Conservation (phyloP, 2,797 vertebrate genomes). For the Eupleurogrammus muticus region DNA sequence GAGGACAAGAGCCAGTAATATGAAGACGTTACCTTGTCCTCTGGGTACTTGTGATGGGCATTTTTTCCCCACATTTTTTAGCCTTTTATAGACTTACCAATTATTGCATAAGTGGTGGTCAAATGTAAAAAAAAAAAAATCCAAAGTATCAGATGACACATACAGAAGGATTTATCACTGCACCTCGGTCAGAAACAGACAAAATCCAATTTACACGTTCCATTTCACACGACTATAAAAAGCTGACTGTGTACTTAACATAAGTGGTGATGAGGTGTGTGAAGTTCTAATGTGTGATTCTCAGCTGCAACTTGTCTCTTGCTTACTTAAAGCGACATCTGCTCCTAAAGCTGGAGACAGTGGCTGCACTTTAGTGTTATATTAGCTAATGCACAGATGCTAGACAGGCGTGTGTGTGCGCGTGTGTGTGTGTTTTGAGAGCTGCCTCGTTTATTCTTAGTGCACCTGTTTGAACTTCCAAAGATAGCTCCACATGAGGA, state of each 20-base stretch:
- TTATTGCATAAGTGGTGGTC: background rate
- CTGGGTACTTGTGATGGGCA: background rate
- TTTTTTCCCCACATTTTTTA: background rate
- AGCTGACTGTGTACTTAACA: slow-evolving; percentile 17
- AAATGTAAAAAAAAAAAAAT: background rate
- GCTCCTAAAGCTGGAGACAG: slow-evolving; percentile 14
- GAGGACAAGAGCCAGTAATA: background rate
- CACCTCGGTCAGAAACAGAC: slow-evolving; percentile 16
- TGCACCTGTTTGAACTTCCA: background rate
- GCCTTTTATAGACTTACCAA: background rate
- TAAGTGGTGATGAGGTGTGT: slow-evolving; percentile 37
- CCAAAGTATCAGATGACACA: background rate
- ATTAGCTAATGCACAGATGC: slow-evolving; percentile 21
- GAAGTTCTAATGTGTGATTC: slow-evolving; percentile 45
- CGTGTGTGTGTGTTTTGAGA: slow-evolving; percentile 19
- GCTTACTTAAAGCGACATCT: slow-evolving; percentile 42
- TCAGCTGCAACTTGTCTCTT: slow-evolving; percentile 30
- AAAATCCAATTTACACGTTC: slow-evolving; percentile 53
- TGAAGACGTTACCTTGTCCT: background rate
- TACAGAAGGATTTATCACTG: background rate
- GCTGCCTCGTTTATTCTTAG: slow-evolving; percentile 10
- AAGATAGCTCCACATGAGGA: slow-evolving; percentile 9
- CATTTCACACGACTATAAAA: slow-evolving; percentile 40
- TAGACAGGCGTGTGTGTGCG: slow-evolving; percentile 9
- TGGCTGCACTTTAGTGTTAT: slow-evolving; percentile 16